Percentiles rank a stretch among this genome's conserved stretches.
These are phyloP conservation scores for Lampris megalopsis DNA, from an alignment of 2,113 vertebrate species.

Conservation along the genomic window DNA sequence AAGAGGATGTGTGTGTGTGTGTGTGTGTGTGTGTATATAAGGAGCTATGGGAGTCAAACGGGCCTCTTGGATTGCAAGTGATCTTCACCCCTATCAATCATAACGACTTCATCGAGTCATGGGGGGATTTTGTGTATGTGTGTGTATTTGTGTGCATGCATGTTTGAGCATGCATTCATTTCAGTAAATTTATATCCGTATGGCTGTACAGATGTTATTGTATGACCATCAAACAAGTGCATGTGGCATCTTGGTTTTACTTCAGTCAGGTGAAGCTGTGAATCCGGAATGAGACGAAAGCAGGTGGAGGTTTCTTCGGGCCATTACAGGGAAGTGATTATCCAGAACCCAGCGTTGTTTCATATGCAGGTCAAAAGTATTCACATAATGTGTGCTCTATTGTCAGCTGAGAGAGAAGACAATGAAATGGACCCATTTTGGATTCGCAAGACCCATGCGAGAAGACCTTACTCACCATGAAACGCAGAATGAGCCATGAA, in stretches of 20 bases:
- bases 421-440: constrained; percentile 13
- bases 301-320: constrained; percentile 39
- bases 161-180: background rate
- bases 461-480: constrained; percentile 1
- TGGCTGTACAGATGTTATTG: constrained; percentile 38
- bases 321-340: constrained; percentile 52
- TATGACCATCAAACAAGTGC: constrained; percentile 1
- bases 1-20: background rate
- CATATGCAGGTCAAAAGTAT: constrained; percentile 27
- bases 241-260: constrained; percentile 28
- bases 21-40: constrained; percentile 52
- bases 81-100: constrained; percentile 82
- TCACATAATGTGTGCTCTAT: constrained; percentile 14
- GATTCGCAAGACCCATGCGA: constrained; percentile 10
- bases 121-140: background rate
- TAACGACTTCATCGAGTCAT: constrained; percentile 71
- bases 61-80: constrained; percentile 68
- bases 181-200: constrained; percentile 5
- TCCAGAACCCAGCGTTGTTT: constrained; percentile 39
- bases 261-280: constrained; percentile 26
- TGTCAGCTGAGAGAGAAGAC: constrained; percentile 32
- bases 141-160: constrained; percentile 7
- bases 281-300: constrained; percentile 32
- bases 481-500: background rate
- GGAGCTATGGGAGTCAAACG: constrained; percentile 62